Evolutionary conservation across 2,113 vertebrate genomes (phyloP), one percentile per base, ranked within the genome.

Genomic region (Osmerus eperlanus): DNA sequence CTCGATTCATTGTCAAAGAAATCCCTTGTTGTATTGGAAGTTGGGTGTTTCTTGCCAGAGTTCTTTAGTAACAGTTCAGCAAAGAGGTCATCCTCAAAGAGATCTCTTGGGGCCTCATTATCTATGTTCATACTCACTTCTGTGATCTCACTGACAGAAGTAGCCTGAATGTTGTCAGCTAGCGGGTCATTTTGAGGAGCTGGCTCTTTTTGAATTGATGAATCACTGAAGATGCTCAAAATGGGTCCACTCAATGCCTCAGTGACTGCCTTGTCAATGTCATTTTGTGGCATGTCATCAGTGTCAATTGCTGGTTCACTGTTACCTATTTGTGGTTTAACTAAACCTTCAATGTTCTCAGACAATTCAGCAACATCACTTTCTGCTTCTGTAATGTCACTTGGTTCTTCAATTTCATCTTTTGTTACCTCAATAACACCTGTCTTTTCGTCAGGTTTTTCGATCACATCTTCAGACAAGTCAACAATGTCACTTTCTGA

Each of bases 31-130:
- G 76, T 12, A 47, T 47, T 47, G 41, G 41, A 47, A 12, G 41
- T 11, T 12, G 9, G 7, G 8, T 47, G 41, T 47, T 47, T 47
- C 41, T 83, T 85, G 81, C 58, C 65, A 0, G 85, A 19, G 70
- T 81, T 84, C 3, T 54, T 66, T 29, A 73, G 84, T 14, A 2
- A 68, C 0, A 83, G 54, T 2, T 86, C 88, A 0, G 68, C 3
- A 3, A 90, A 91, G 53, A 89, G 47, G 74, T 90, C 88, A 0
- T 87, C 87, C 0, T 86, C 79, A 0, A 89, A 90, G 65, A 90
- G 81, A 21, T 90, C 89, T 0, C 74, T 0, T 0, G 80, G 52
- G 0, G 78, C 70, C 1, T 25, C 41, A 54, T 58, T 78, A 29
- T 82, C 53, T 52, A 77, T 79, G 8, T 3, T 28, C 7, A 12